Evolutionary conservation across 2,797 vertebrate species (phyloP).

Genomic region (Odontamblyopus rebecca): DNA sequence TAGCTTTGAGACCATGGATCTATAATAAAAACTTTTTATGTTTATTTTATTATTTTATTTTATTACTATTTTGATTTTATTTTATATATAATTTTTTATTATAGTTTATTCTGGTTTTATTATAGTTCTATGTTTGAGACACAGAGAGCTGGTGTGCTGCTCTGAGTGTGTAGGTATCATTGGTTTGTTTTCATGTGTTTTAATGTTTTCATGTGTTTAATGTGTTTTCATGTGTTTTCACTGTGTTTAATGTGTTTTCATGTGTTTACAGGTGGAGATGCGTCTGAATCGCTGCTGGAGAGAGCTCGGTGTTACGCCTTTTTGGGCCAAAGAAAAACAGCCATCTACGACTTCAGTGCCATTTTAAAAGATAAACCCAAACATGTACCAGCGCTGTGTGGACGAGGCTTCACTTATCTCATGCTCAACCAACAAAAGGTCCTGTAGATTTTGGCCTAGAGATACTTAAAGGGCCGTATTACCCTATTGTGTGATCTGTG

Average conservation of each 20-base stretch:
- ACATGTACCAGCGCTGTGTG: constrained; percentile 85
- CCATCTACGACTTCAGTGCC: constrained; percentile 90
- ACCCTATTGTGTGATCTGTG: too few relatives aligned
- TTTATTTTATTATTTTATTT: too few relatives aligned
- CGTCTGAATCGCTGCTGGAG: constrained; percentile 83
- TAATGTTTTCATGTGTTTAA: constrained; percentile 11
- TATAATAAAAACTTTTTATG: too few relatives aligned
- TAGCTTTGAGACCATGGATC: too few relatives aligned
- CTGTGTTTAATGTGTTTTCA: constrained; percentile 16
- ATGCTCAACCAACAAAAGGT: constrained; percentile 89
- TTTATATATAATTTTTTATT: too few relatives aligned
- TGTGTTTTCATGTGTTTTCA: not conserved
- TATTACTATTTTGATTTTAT: too few relatives aligned
- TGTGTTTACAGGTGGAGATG: constrained; percentile 77
- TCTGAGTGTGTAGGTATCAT: not conserved
- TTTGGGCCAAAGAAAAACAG: constrained; percentile 90
- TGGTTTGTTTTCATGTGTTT: not conserved
- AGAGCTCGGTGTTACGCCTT: constrained; percentile 87
- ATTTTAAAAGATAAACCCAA: constrained; percentile 82
- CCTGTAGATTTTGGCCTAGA: constrained; percentile 1
- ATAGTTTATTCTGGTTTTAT: too few relatives aligned
- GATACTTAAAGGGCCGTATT: too few relatives aligned
- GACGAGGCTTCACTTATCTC: constrained; percentile 85
- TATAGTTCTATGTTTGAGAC: too few relatives aligned
- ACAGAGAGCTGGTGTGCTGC: too few relatives aligned